Percentiles rank a stretch among this genome's conserved stretches.
Conservation (phyloP, 2,113 vertebrate species). For the Cryptomyrus ogoouensis region DNA sequence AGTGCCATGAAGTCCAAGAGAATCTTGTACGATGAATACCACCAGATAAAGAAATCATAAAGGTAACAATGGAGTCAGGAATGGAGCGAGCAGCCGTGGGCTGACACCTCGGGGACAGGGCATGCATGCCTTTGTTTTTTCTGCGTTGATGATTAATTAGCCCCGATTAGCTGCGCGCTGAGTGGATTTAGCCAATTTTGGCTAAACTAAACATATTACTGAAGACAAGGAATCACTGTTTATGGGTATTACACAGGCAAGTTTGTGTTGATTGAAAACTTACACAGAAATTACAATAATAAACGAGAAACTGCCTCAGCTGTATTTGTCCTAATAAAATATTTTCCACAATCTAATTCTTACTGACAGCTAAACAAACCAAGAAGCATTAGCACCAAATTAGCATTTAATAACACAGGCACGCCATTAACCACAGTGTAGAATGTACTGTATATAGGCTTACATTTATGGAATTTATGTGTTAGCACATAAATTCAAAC, state of each 20-base stretch:
- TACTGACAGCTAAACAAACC: background rate
- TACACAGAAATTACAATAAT: background rate
- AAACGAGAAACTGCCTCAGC: background rate
- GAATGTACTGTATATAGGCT: background rate
- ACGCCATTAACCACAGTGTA: background rate
- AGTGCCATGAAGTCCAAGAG: background rate
- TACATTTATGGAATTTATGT: background rate
- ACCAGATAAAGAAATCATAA: background rate
- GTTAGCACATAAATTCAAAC: background rate
- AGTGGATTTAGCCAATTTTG: background rate
- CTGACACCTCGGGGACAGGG: background rate
- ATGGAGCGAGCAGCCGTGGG: background rate
- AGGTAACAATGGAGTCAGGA: background rate
- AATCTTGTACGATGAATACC: background rate
- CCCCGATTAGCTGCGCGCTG: background rate
- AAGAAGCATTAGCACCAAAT: background rate
- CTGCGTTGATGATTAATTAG: background rate
- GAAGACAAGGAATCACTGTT: background rate
- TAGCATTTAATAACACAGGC: background rate
- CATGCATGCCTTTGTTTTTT: background rate
- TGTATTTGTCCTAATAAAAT: background rate
- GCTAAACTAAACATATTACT: background rate
- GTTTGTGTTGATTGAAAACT: background rate
- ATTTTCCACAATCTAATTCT: constrained; percentile 1
- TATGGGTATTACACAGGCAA: background rate